Percentiles rank a stretch among this genome's conserved stretches.
Evolutionary conservation across 2,797 vertebrate species (phyloP).

Genomic region (Enteromius paludinosus): DNA sequence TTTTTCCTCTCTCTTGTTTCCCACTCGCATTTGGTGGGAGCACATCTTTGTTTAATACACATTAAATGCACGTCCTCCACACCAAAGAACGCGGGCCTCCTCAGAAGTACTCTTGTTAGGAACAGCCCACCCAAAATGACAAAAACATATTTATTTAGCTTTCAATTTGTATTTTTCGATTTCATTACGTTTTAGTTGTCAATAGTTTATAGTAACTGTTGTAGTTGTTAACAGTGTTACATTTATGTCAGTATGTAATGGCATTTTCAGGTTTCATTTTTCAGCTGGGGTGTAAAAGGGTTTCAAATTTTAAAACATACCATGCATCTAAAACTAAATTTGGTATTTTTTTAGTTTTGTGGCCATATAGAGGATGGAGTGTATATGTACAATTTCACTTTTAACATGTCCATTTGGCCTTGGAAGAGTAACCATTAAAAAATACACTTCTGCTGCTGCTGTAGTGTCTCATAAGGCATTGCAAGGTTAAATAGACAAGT

Average conservation of each 20-base stretch:
- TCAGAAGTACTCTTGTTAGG: conserved; percentile 1
- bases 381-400: not conserved
- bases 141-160: not conserved
- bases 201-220: not conserved
- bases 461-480: conserved; percentile 5
- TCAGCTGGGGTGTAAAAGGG: not conserved
- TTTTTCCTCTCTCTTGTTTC: conserved; percentile 18
- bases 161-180: not conserved
- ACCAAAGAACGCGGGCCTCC: conserved; percentile 18
- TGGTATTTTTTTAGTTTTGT: not conserved
- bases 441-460: conserved; percentile 38
- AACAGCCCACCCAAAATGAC: not conserved
- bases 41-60: conserved; percentile 34
- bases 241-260: not conserved
- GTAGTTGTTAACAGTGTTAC: not conserved
- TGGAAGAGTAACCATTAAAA: not conserved
- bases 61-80: conserved; percentile 28
- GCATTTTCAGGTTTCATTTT: not conserved
- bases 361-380: not conserved
- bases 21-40: conserved; percentile 36
- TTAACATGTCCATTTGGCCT: not conserved
- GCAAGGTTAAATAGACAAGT: conserved; percentile 66
- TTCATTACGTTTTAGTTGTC: not conserved
- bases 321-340: not conserved
- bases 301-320: not conserved